Base-by-base conservation (phyloP, 2,888 invertebrate genomes). In the Onchidella celtica region DNA sequence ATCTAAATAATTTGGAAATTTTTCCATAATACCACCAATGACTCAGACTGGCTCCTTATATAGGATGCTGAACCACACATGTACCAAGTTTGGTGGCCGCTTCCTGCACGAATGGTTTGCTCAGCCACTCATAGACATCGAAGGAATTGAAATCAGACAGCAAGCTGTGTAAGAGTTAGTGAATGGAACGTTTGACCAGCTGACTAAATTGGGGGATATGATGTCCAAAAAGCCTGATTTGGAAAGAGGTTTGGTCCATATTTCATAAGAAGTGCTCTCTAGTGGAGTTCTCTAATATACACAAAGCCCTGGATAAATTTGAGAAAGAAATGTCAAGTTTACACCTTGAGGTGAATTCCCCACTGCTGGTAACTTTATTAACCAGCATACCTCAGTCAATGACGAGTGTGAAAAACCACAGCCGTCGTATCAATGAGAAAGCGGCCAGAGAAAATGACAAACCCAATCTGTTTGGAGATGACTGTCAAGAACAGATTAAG, bases 371-470 rank as follows among this genome's bases (percentile, higher is more conserved):
- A 32, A 78, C 84, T 17, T 84, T 90, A 2, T 27, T 89, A 0
- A 34, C 63, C 4, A 85, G 87, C 36, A 83, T 90, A 11, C 89
- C 89, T 24, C 87, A 89, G 6, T 81, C 88, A 47, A 86, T 92
- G 66, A 40, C 78, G 14, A 89, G 86, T 72, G 83, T 89, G 2
- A 55, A 74, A 9, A 72, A 82, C 6, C 87, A 86, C 81, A 82
- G 82, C 24, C 68, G 82, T 1, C 81, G 81, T n/a, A 85, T 91
- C 21, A 83, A 86, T 69, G 88, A 89, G 59, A 87, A 90, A 59
- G 92, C 92, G 81, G 93, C 93, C 38, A 93, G 85, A 93, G 80
- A 90, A 90, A 92, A 92, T 76, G 90, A 93, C 84, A 93, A 93
- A 85, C 90, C 91, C 4, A 88, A 90, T 65, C 83, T 94, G 40